Evolutionary conservation across 1,140 invertebrate genomes (phyloP).

Genomic region (Euborellia annulipes): DNA sequence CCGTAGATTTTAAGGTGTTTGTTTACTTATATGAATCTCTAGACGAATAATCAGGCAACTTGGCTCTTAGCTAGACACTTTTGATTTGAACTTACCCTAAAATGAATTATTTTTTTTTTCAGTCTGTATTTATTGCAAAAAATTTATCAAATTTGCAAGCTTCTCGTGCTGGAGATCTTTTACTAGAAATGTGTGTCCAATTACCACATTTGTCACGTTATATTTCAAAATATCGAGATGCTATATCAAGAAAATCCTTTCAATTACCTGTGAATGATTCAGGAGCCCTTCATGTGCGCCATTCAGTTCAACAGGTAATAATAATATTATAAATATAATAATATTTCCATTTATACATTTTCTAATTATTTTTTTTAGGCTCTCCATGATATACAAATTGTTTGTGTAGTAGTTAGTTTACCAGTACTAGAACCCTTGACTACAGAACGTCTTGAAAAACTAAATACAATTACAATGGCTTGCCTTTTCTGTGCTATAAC

Average conservation of each 20-base stretch:
- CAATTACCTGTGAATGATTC: constrained; percentile 49
- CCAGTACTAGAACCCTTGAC: constrained; percentile 78
- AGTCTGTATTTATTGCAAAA: constrained; percentile 32
- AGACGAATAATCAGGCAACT: too few relatives aligned
- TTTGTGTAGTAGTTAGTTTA: constrained; percentile 24
- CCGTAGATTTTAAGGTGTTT: too few relatives aligned
- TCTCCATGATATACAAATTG: too few relatives aligned
- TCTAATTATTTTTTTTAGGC: constrained; percentile 9
- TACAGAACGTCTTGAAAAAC: constrained; percentile 56
- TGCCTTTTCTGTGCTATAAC: constrained; percentile 62
- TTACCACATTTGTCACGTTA: constrained; percentile 61
- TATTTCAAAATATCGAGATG: constrained; percentile 50
- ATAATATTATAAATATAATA: constrained; percentile 2
- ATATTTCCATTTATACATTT: constrained; percentile 8
- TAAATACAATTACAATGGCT: constrained; percentile 58
- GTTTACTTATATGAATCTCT: too few relatives aligned
- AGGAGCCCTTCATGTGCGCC: constrained; percentile 55
- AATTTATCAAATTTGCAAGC: constrained; percentile 42
- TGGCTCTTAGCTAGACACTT: too few relatives aligned
- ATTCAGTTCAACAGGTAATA: constrained; percentile 26
- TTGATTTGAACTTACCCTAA: too few relatives aligned
- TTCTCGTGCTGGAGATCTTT: constrained; percentile 56
- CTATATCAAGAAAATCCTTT: constrained; percentile 44
- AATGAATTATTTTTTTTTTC: too few relatives aligned
- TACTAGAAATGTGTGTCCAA: constrained; percentile 62